Evolutionary conservation across 2,888 invertebrate species (phyloP).

Genomic region (Dryadula phaetusa): DNA sequence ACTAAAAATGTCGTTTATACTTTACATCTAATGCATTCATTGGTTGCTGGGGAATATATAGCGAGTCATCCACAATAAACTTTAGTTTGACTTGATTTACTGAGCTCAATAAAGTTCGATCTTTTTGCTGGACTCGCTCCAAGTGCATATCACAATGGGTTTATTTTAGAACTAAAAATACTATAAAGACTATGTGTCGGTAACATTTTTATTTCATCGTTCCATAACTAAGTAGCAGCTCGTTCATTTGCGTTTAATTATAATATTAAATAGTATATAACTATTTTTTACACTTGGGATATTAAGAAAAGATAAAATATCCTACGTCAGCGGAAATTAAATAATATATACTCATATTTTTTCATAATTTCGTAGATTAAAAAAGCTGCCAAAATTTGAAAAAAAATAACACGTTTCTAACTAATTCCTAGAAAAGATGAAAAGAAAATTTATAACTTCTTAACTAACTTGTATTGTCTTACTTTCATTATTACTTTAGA

Average conservation of each 20-base stretch:
- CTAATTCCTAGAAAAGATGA: neutral
- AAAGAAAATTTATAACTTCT: constrained; percentile 3
- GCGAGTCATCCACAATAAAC: constrained; percentile 34
- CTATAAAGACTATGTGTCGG: neutral
- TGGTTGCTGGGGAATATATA: constrained; percentile 16
- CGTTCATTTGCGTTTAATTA: too few relatives aligned
- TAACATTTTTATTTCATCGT: neutral
- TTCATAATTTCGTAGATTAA: too few relatives aligned
- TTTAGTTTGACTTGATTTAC: constrained; percentile 32
- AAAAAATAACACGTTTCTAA: neutral
- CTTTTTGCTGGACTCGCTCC: constrained; percentile 37
- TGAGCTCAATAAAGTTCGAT: constrained; percentile 24
- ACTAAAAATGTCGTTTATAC: constrained; percentile 2
- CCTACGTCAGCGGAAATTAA: too few relatives aligned
- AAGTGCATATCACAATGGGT: constrained; percentile 30
- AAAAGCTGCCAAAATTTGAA: too few relatives aligned
- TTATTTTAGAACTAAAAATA: constrained; percentile 8
- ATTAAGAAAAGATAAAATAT: too few relatives aligned
- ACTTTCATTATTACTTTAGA: constrained; percentile 15
- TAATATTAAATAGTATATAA: too few relatives aligned
- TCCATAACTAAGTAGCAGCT: neutral
- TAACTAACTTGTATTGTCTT: constrained; percentile 22
- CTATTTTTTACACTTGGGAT: too few relatives aligned
- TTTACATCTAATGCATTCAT: constrained; percentile 16
- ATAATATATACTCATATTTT: too few relatives aligned